phyloP scores from a whole-genome alignment of 2,113 vertebrate species.

The Ascaphus truei region DNA sequence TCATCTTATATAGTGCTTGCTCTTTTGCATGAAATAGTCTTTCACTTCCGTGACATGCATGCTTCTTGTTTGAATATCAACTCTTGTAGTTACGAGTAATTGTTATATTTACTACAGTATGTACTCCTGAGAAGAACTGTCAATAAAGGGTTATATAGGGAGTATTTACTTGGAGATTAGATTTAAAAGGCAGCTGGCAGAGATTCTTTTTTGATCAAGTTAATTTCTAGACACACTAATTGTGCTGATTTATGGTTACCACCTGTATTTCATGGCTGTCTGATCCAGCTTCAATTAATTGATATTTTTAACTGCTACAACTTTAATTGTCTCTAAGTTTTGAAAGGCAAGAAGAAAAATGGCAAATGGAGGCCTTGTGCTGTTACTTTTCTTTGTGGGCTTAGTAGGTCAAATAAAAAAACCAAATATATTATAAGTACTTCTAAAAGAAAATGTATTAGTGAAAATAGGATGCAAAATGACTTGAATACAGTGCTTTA shows the following conservation, averaged over 20 bases:
- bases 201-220: slow-evolving; percentile 59
- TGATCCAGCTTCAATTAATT: slow-evolving; percentile 64
- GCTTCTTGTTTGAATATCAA: background rate
- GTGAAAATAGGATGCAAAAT: background rate
- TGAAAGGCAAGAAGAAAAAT: slow-evolving; percentile 40
- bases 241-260: slow-evolving; percentile 71
- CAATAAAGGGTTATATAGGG: background rate
- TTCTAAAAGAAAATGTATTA: background rate
- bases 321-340: slow-evolving; percentile 53
- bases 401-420: slow-evolving; percentile 10
- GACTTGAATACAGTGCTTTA: too few species aligned
- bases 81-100: background rate
- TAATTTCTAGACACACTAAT: slow-evolving; percentile 66
- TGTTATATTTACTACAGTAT: background rate
- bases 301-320: slow-evolving; percentile 54
- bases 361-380: slow-evolving; percentile 27
- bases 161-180: slow-evolving; percentile 35
- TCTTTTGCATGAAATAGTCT: background rate
- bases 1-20: too few species aligned
- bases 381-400: slow-evolving; percentile 17
- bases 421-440: background rate
- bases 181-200: slow-evolving; percentile 64
- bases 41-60: background rate
- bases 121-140: background rate
- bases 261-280: slow-evolving; percentile 63